Conservation (phyloP, 2,888 invertebrate species). For the Epinotia demarniana region DNA sequence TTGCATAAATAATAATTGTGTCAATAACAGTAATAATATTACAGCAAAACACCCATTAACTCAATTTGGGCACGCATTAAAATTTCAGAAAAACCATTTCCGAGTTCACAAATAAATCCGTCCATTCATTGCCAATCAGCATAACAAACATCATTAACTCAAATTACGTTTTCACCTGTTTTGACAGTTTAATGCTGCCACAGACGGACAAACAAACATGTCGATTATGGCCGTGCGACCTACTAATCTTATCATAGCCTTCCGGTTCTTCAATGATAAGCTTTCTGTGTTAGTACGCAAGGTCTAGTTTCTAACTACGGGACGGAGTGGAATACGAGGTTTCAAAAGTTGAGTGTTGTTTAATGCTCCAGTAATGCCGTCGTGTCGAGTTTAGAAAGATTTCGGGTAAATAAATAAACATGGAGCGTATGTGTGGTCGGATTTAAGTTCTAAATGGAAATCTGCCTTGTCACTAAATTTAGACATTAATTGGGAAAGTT, state of each 20-base stretch:
- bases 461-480: neutral
- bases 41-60: neutral
- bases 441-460: neutral
- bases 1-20: neutral
- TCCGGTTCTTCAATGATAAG: neutral
- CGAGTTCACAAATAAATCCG: conserved; percentile 41
- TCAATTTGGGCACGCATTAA: conserved; percentile 20
- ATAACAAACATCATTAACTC: conserved; percentile 45
- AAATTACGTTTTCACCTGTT: conserved; percentile 47
- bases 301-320: neutral
- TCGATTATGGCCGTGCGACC: conserved; percentile 1
- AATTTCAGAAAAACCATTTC: conserved; percentile 36
- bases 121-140: conserved; percentile 41
- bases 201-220: conserved; percentile 36
- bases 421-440: conserved; percentile 30
- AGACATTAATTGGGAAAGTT: neutral
- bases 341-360: conserved; percentile 3
- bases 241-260: neutral
- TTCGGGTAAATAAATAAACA: conserved; percentile 40
- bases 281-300: neutral
- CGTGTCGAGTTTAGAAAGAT: conserved; percentile 26
- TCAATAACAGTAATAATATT: conserved; percentile 14
- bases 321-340: neutral
- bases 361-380: conserved; percentile 14
- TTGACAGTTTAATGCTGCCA: conserved; percentile 47